These are phyloP conservation scores for Enteromius afrohamiltoni DNA, from an alignment of 2,797 vertebrate genomes.

Conservation along the genomic window DNA sequence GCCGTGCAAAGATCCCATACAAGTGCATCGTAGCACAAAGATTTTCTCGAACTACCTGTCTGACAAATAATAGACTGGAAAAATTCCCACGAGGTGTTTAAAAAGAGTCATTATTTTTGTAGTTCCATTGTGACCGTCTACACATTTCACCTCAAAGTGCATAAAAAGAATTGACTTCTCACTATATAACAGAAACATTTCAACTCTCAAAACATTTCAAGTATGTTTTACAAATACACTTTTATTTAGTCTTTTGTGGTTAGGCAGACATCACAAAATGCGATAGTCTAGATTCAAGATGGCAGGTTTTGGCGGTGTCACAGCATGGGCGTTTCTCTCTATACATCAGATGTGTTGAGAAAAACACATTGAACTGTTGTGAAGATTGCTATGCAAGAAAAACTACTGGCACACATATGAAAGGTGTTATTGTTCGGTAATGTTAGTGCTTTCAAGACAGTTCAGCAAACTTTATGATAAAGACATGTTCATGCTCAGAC, in stretches of 20 bases:
- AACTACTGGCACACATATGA: background rate
- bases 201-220: slow-evolving; percentile 20
- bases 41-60: background rate
- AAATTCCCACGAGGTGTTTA: background rate
- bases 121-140: background rate
- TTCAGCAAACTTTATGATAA: slow-evolving; percentile 1
- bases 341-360: background rate
- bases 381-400: slow-evolving; percentile 1
- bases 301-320: background rate
- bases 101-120: background rate
- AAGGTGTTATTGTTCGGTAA: background rate
- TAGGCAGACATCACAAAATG: slow-evolving; percentile 12
- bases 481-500: background rate
- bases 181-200: background rate
- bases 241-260: slow-evolving; percentile 27
- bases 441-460: background rate
- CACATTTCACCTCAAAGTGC: background rate
- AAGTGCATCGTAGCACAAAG: background rate
- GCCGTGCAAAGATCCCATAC: background rate
- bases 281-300: no score
- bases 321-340: background rate
- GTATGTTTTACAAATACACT: slow-evolving; percentile 14
- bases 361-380: background rate
- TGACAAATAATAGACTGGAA: background rate
- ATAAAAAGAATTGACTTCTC: background rate